Conservation (phyloP, 2,797 vertebrate genomes). For the Rhinoraja longicauda region DNA sequence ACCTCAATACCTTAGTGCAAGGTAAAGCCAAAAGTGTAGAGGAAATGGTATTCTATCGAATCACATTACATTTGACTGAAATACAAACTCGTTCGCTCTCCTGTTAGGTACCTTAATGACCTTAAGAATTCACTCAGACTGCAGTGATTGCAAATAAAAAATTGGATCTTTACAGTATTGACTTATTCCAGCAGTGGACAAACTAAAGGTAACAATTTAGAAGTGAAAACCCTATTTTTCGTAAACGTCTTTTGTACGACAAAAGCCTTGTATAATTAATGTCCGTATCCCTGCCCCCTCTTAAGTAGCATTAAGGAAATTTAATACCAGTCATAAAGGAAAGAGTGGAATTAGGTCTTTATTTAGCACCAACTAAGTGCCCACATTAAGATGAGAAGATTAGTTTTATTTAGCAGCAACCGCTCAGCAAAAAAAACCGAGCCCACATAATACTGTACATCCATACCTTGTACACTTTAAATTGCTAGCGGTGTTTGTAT, state of each 20-base stretch:
- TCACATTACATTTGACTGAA: neutral
- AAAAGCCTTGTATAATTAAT: neutral
- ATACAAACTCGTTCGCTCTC: neutral
- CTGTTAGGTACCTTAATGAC: neutral
- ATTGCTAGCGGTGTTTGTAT: neutral
- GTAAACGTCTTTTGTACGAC: neutral
- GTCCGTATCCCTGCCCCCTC: neutral
- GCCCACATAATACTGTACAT: neutral
- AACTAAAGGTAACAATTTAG: neutral
- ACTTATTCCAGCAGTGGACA: neutral
- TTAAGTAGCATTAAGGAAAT: neutral
- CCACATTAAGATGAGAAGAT: neutral
- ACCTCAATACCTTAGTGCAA: too few relatives aligned
- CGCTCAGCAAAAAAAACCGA: neutral
- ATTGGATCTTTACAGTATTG: neutral
- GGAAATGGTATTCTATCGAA: neutral
- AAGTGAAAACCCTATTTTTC: neutral
- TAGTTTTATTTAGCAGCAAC: slow-evolving; percentile 13
- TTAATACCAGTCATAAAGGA: neutral
- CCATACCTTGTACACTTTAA: neutral
- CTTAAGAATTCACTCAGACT: neutral
- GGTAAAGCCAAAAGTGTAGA: neutral
- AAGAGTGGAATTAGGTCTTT: neutral
- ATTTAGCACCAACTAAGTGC: neutral
- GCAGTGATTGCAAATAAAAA: neutral